These are phyloP conservation scores for Magallana ariakensis DNA, from an alignment of 1,140 invertebrate genomes.

Conservation along the genomic window DNA sequence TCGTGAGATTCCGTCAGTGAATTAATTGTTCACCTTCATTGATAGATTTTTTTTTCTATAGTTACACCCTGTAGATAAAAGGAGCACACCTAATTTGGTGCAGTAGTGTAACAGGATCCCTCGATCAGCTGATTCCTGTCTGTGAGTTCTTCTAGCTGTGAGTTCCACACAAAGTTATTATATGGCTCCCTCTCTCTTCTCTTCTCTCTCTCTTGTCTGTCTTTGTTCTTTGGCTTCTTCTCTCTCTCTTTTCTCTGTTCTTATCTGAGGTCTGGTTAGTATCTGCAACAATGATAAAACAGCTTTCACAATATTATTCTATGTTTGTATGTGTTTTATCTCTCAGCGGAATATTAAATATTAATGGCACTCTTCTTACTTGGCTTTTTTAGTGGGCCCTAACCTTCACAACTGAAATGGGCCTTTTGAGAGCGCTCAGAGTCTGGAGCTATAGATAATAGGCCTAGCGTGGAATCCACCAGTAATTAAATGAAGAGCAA, in stretches of 20 bases:
- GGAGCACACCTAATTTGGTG: constrained; percentile 37
- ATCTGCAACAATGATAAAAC: constrained; percentile 37
- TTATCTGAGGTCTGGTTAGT: constrained; percentile 19
- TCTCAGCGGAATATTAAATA: constrained; percentile 18
- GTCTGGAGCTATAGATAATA: not conserved
- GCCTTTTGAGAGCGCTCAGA: not conserved
- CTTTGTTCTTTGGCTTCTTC: not conserved
- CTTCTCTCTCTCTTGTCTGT: not conserved
- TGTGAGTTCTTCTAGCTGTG: not conserved
- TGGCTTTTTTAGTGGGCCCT: not conserved
- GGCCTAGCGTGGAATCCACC: not conserved
- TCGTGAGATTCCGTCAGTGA: not conserved
- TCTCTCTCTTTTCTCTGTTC: not conserved
- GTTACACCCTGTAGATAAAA: constrained; percentile 2
- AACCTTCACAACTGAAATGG: not conserved
- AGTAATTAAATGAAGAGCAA: constrained; percentile 14
- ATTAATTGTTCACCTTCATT: constrained; percentile 33
- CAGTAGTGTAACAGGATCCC: constrained; percentile 27
- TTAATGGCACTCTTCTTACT: not conserved
- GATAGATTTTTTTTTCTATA: not conserved
- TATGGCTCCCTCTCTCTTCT: constrained; percentile 4
- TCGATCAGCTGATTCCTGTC: constrained; percentile 17
- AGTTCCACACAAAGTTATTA: not conserved
- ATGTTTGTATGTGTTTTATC: constrained; percentile 17
- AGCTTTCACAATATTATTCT: constrained; percentile 32